A percentile compares a stretch with the other conserved stretches of the same genome.
Conservation (phyloP, 1,140 invertebrate species). For the Nephila pilipes region DNA sequence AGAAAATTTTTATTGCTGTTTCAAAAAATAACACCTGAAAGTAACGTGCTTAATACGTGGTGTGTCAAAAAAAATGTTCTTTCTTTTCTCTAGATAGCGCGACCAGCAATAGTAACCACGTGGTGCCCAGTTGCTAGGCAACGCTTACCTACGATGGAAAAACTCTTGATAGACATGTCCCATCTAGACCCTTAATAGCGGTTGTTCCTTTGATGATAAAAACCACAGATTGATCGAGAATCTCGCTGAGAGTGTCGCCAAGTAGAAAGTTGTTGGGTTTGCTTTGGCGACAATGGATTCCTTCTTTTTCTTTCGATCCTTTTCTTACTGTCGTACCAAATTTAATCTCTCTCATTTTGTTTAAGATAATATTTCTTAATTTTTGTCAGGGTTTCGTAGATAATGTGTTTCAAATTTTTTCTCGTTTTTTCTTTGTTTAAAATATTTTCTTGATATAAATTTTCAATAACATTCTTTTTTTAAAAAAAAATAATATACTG, state of each 20-base stretch:
- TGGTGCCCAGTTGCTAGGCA: slow-evolving; percentile 12
- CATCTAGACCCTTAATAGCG: slow-evolving; percentile 34
- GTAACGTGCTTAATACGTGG: background rate
- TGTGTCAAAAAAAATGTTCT: background rate
- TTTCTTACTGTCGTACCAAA: too few relatives aligned
- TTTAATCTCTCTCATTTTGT: too few relatives aligned
- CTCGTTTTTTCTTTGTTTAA: too few relatives aligned
- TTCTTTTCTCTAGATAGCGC: background rate
- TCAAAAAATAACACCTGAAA: background rate
- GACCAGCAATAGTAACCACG: slow-evolving; percentile 33
- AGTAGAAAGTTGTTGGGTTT: background rate
- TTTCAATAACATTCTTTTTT: too few relatives aligned
- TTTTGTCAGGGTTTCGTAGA: too few relatives aligned
- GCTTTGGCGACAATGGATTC: slow-evolving; percentile 30
- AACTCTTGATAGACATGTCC: slow-evolving; percentile 33
- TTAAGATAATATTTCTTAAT: too few relatives aligned
- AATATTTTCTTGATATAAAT: too few relatives aligned
- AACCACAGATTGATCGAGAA: slow-evolving; percentile 38
- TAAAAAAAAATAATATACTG: too few relatives aligned
- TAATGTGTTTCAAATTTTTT: too few relatives aligned
- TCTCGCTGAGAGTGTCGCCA: slow-evolving; percentile 1
- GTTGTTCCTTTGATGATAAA: slow-evolving; percentile 39
- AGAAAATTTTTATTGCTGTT: slow-evolving; percentile 5
- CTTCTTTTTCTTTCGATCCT: background rate
- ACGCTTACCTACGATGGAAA: slow-evolving; percentile 19